Evolutionary conservation across 2,797 vertebrate species (phyloP), one percentile per base, ranked within the genome.

Genomic region (Rousettus madagascariensis): DNA sequence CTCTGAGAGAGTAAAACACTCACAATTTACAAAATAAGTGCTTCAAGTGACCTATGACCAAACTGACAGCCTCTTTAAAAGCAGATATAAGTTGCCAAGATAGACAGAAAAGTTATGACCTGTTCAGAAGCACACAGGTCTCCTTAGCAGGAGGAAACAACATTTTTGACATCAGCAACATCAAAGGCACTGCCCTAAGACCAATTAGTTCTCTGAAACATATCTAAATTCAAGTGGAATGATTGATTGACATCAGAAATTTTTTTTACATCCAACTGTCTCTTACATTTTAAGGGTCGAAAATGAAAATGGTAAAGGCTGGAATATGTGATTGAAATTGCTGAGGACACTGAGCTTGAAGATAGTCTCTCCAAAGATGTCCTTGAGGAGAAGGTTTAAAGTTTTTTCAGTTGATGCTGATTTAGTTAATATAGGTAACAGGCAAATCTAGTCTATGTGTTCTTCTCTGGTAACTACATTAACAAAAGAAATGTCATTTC

Each of bases 1-100:
- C 53, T 95, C 55, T 74, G 75, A 95, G 74, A 86, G 86, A 95
- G 91, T 91, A 86, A 96, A 96, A 91, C 68, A 89, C 80, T 57
- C 6, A 3, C 53, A 84, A 86, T 92, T 97, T 94, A 91, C 59
- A 95, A 95, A 97, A 95, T 95, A 95, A 94, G 55, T 85, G 43
- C 74, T 95, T 86, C 55, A 94, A 77, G 28, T 95, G 90, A 95
- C 94, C 90, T 95, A 59, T 74, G 75, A 79, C 90, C 93, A 90
- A 91, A 77, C 19, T 75, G 86, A 53, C 75, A 95, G 94, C 59
- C 74, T 97, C 88, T 97, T 94, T 87, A 93, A 84, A 92, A 86
- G 38, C 88, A 90, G 77, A 61, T 77, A 79, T 89, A 96, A 86
- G 69, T 95, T 90, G 43, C 26, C 28, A 88, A 80, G 83, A 91